Evolutionary conservation across 2,113 vertebrate species (phyloP).

Genomic region (Coturnix japonica): DNA sequence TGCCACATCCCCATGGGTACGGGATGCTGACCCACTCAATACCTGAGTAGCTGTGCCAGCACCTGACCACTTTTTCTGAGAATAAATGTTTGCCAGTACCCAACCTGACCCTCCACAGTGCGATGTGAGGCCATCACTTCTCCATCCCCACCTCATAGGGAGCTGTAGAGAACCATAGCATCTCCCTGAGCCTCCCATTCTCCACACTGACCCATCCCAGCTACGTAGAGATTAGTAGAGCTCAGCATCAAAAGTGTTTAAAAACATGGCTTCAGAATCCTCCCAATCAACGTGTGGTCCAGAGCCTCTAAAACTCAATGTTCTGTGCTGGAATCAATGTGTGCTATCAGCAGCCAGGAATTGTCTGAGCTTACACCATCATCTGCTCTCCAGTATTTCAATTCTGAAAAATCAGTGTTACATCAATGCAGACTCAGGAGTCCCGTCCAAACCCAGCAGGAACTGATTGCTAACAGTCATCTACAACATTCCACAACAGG

Average conservation of each 20-base stretch:
- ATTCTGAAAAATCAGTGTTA: neutral
- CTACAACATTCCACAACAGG: neutral
- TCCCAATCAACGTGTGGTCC: fast-evolving
- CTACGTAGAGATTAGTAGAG: neutral
- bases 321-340: constrained; percentile 45
- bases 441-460: neutral
- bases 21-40: no score
- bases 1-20: no score
- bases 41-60: no score
- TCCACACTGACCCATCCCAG: no score
- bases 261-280: constrained; percentile 6
- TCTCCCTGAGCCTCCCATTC: no score
- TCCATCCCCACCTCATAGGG: no score
- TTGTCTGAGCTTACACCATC: neutral
- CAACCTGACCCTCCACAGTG: no score
- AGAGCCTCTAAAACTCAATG: constrained; percentile 37
- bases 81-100: no score
- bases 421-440: neutral
- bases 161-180: no score
- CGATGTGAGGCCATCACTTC: no score
- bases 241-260: neutral
- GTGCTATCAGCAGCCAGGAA: neutral
- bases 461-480: neutral
- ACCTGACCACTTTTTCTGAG: no score
- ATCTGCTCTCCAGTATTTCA: neutral